phyloP scores from a whole-genome alignment of 2,113 vertebrate genomes.

The Neolamprologus longior region DNA sequence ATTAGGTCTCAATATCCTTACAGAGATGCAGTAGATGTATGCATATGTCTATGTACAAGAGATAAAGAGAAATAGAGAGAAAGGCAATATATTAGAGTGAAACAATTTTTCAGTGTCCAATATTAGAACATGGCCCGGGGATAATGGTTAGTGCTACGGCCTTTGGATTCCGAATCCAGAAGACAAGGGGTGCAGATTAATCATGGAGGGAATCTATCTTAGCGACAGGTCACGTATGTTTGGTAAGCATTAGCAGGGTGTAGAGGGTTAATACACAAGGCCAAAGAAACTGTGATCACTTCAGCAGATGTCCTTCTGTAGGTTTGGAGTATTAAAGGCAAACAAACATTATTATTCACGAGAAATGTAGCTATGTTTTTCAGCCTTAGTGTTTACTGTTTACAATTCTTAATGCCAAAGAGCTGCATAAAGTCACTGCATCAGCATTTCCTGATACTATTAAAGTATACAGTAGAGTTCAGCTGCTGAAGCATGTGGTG shows the following conservation, averaged over 20 bases:
- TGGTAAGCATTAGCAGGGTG: constrained; percentile 38
- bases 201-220: constrained; percentile 43
- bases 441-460: neutral
- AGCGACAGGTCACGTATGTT: constrained; percentile 48
- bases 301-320: neutral
- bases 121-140: constrained; percentile 47
- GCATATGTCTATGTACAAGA: neutral
- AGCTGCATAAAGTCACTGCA: neutral
- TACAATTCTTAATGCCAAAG: neutral
- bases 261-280: constrained; percentile 15
- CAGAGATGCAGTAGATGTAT: neutral
- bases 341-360: neutral
- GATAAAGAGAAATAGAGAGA: neutral
- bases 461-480: neutral
- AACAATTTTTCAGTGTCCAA: constrained; percentile 13
- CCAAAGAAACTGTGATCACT: constrained; percentile 19
- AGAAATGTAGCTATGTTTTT: neutral
- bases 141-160: constrained; percentile 23
- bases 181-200: constrained; percentile 55
- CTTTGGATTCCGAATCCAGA: constrained; percentile 55
- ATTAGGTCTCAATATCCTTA: neutral
- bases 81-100: neutral
- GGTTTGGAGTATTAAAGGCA: neutral
- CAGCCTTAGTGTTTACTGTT: neutral
- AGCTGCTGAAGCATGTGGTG: neutral